Evolutionary conservation across 1,140 invertebrate species (phyloP), one percentile per base, ranked within the genome.

Genomic region (Papilio polytes): DNA sequence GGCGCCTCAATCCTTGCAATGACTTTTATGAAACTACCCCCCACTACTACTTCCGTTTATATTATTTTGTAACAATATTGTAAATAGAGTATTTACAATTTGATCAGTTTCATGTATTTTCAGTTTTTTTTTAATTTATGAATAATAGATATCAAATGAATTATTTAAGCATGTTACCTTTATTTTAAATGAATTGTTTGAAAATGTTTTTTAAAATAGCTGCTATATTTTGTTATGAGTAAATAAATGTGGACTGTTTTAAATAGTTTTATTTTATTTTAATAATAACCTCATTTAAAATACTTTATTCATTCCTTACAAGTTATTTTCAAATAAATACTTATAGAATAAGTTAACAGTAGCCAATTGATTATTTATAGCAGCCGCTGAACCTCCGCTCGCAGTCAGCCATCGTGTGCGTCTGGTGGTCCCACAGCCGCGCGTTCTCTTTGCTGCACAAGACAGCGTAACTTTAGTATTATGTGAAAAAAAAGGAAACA

Each of bases 391-490:
- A 94, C 6, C 88, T 80, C 0, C 80, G 74, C 20, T 90, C 79
- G 59, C 93, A 94, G 4, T 93, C 92, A 0, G 84, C 82, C 0
- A 81, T n/a, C 6, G 88, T 83, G 53, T 81, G 87, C 12, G 84
- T 15, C 0, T 83, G 88, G 72, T 94, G 93, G 87, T 94, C 93
- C 93, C 93, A 94, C 1, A 93, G 84, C 3, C 85, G 84, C 0
- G 93, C 93, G 80, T 94, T 94, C 77, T 94, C 93, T 83, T 91
- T 92, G 82, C 93, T 94, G 87, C n/a, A 82, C 83, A 76, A 44
- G 82, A 73, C 81, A 41, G 0, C 0, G 7, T 41, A 41, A 41
- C 6, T 41, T 8, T 41, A 41, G 36, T 41, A 41, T 41, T 41
- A 8, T 41, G 8, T 8, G 0, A 41, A 0, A 41, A 41, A 41